These are phyloP conservation scores for Periophthalmus magnuspinnatus DNA, from an alignment of 2,797 vertebrate species.

Conservation along the genomic window DNA sequence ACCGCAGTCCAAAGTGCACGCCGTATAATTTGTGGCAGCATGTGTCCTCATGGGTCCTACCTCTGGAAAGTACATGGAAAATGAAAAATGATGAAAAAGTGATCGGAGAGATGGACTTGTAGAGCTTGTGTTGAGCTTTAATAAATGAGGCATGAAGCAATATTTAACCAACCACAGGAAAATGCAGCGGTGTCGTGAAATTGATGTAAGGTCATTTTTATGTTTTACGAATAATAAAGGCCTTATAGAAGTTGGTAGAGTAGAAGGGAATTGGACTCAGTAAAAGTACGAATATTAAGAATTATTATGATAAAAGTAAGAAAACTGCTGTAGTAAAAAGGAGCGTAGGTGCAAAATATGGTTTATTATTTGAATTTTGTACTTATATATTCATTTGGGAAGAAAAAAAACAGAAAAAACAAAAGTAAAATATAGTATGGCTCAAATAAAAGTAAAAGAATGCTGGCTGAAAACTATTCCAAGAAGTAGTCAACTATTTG, in stretches of 20 bases:
- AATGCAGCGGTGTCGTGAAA: neutral
- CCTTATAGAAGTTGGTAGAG: neutral
- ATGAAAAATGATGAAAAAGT: slow-evolving; percentile 13
- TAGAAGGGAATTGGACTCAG: no score
- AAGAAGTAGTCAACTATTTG: neutral
- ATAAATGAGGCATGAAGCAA: slow-evolving; percentile 4
- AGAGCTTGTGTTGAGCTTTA: neutral
- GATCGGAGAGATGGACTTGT: slow-evolving; percentile 1
- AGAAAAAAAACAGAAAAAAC: neutral
- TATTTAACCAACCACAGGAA: neutral
- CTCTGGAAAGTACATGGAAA: slow-evolving; percentile 15
- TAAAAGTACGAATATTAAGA: no score
- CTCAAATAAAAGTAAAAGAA: neutral
- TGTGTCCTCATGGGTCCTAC: slow-evolving; percentile 8
- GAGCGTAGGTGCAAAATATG: neutral
- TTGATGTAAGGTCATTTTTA: neutral
- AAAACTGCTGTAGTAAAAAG: no score
- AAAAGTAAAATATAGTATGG: neutral
- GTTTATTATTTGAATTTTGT: neutral
- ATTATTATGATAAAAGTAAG: no score
- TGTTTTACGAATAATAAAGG: neutral
- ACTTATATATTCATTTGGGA: no score
- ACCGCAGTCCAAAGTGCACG: slow-evolving; percentile 9
- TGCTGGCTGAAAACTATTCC: neutral
- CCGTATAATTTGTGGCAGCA: neutral